phyloP scores from a whole-genome alignment of 2,113 vertebrate genomes.

The Calidris pugnax region DNA sequence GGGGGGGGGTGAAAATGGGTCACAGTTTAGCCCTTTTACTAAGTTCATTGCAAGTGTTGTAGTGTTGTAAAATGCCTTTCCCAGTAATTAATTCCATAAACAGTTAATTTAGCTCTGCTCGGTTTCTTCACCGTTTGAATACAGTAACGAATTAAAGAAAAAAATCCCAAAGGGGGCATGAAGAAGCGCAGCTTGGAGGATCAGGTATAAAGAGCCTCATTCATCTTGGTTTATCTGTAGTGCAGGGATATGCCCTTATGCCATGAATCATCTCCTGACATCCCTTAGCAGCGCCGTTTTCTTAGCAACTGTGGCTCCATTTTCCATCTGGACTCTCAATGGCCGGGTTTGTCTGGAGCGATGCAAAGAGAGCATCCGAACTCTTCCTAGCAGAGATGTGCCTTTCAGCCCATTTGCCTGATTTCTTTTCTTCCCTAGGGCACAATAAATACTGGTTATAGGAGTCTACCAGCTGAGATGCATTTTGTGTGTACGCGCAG shows the following conservation, averaged over 20 bases:
- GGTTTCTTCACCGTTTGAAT: background rate
- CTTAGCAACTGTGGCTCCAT: slow-evolving; percentile 63
- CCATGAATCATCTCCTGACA: slow-evolving; percentile 66
- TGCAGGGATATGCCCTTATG: slow-evolving; percentile 12
- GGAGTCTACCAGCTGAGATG: slow-evolving; percentile 28
- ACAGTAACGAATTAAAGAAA: background rate
- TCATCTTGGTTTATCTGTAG: slow-evolving; percentile 59
- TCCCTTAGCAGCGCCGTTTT: slow-evolving; percentile 64
- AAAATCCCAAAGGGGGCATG: background rate
- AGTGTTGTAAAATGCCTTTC: background rate
- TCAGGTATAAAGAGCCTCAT: slow-evolving; percentile 51
- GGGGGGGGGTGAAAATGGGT: background rate
- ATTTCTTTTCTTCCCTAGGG: slow-evolving; percentile 1
- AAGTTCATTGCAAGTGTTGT: background rate
- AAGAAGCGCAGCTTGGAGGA: slow-evolving; percentile 33
- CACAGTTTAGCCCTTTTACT: slow-evolving; percentile 8
- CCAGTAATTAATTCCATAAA: slow-evolving; percentile 47
- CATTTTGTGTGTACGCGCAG: background rate
- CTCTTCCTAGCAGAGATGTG: background rate
- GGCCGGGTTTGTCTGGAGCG: background rate
- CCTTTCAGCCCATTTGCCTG: slow-evolving; percentile 2
- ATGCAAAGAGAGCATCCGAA: background rate
- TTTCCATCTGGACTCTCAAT: slow-evolving; percentile 60
- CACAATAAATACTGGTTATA: background rate
- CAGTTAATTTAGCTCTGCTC: background rate